Percentiles rank a stretch among this genome's conserved stretches.
Conservation (phyloP, 2,113 vertebrate genomes). For the Struthio camelus region DNA sequence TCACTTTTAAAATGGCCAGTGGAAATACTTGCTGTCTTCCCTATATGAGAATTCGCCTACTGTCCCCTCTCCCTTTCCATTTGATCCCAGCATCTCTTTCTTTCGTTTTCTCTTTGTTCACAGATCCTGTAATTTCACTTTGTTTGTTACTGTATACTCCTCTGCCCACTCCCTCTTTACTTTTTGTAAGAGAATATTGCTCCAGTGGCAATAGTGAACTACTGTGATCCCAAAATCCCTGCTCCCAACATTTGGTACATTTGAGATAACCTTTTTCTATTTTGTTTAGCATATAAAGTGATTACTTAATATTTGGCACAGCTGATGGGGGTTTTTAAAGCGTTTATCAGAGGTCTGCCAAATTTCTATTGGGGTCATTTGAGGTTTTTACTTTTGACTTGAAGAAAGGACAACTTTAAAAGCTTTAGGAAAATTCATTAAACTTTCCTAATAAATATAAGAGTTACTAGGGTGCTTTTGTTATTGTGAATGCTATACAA, state of each 20-base stretch:
- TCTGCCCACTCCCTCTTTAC: background rate
- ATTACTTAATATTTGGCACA: background rate
- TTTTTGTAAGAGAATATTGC: background rate
- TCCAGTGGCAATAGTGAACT: background rate
- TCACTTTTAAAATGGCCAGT: background rate
- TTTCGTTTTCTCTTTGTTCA: background rate
- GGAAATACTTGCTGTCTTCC: background rate
- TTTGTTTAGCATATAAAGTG: background rate
- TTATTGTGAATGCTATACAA: background rate
- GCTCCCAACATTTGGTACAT: background rate
- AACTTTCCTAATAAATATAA: background rate
- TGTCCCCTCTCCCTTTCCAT: background rate
- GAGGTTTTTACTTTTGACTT: fast-evolving
- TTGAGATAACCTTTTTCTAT: background rate
- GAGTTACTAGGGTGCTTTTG: background rate
- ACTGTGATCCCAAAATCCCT: background rate
- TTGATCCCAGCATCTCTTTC: background rate
- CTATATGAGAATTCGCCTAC: background rate
- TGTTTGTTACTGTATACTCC: background rate
- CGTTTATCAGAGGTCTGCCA: background rate
- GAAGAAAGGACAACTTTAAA: background rate
- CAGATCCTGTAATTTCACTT: background rate
- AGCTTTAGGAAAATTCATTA: background rate
- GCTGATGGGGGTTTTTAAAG: background rate
- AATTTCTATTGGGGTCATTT: background rate